phyloP scores from a whole-genome alignment of 2,113 vertebrate genomes.

The Vombatus ursinus region DNA sequence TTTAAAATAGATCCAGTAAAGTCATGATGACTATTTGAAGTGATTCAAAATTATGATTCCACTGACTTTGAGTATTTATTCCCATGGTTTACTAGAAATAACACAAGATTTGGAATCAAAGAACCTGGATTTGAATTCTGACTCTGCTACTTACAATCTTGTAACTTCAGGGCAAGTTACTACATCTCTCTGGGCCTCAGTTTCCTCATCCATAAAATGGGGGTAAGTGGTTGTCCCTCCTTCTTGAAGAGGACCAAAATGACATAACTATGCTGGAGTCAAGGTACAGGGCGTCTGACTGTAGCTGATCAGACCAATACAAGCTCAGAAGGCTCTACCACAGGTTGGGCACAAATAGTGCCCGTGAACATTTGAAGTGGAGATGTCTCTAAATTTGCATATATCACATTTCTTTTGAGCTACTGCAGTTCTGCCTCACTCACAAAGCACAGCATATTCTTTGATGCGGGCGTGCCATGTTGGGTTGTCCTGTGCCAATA shows the following conservation, averaged over 20 bases:
- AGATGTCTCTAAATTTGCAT: neutral
- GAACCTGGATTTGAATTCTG: neutral
- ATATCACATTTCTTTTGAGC: neutral
- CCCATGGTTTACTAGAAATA: neutral
- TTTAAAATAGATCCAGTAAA: neutral
- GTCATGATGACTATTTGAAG: neutral
- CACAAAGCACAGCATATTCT: neutral
- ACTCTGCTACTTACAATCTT: neutral
- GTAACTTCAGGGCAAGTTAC: neutral
- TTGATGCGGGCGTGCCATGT: neutral
- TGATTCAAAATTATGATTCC: neutral
- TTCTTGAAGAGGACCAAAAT: neutral
- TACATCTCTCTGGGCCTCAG: neutral
- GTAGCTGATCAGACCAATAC: neutral
- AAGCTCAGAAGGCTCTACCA: neutral
- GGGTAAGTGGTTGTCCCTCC: neutral
- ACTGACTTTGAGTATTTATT: neutral
- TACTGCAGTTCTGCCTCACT: neutral
- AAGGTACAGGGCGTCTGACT: neutral
- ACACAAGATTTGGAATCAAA: neutral
- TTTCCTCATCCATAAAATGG: neutral
- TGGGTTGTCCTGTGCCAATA: neutral
- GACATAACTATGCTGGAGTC: neutral
- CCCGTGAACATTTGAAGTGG: neutral
- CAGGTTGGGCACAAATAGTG: neutral